Evolutionary conservation across 2,888 invertebrate genomes (phyloP), one percentile per base, ranked within the genome.

Genomic region (Tenthredo scrophulariae): DNA sequence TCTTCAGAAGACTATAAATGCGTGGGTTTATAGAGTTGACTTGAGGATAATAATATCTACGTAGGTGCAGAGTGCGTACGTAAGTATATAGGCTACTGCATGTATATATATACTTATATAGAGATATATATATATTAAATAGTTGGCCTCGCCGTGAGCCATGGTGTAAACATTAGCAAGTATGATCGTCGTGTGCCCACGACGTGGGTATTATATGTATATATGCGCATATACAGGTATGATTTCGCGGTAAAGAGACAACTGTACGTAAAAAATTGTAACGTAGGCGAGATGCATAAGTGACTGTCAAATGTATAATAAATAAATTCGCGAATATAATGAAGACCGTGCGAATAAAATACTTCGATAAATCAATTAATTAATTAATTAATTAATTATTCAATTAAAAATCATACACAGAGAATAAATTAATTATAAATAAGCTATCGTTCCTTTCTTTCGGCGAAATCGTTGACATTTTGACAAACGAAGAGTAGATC

Each of bases 131-230:
- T 62, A 26, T 22, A 26, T 62, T 62, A 26, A 4, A 62, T 62
- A 26, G 26, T 62, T 26, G 62, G 62, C 62, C 62, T 62, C 62
- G 62, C 62, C 62, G 62, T 26, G 62, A 62, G 62, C 62, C 62
- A 62, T 62, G 62, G 62, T 26, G 62, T 62, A 37, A 70, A 29
- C 9, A 70, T 70, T 70, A 70, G 33, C 70, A 70, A 70, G 70
- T 70, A 70, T 70, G 70, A 70, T 70, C n/a, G 15, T 70, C 33
- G n/a, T 33, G 70, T 62, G 62, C 62, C 62, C 26, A 62, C 22
- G 62, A 50, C 18, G 22, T 62, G 22, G 22, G 26, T 62, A 62
- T 10, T 26, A 62, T 62, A 26, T 62, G 22, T 22, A 10, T 5
- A n/a, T 62, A 62, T 65, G 13, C 26, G 22, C 7, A 65, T 29